These are phyloP conservation scores for Microplitis demolitor DNA, from an alignment of 1,140 invertebrate genomes.

Conservation along the genomic window DNA sequence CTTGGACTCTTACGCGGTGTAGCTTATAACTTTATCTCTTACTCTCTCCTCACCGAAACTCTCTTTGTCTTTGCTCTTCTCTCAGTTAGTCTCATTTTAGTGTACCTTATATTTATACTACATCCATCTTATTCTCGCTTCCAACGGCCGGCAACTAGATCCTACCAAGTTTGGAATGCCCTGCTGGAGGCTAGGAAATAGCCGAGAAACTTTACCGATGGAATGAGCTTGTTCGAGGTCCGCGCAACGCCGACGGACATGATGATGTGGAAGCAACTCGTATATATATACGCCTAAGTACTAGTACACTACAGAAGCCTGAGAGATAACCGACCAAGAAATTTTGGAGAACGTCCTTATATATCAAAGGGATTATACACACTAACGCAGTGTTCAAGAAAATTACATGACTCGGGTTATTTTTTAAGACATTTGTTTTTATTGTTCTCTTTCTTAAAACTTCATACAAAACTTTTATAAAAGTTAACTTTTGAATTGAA, in stretches of 20 bases:
- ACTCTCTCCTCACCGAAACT: not conserved
- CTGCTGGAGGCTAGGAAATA: constrained; percentile 3
- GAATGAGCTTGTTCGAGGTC: constrained; percentile 4
- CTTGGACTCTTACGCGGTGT: not conserved
- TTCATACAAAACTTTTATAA: not conserved
- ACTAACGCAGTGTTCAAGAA: not conserved
- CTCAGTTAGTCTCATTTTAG: not conserved
- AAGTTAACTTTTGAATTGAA: no score
- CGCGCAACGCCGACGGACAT: constrained; percentile 1
- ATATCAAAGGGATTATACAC: no score
- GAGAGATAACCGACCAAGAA: not conserved
- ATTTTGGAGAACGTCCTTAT: not conserved
- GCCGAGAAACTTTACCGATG: constrained; percentile 1
- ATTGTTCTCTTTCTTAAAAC: not conserved
- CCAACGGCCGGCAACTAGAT: not conserved
- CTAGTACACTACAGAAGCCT: not conserved
- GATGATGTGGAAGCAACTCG: constrained; percentile 3
- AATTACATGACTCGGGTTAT: not conserved
- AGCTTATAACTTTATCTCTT: no score
- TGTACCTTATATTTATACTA: not conserved
- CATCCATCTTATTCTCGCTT: not conserved
- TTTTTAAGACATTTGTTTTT: not conserved
- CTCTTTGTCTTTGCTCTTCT: not conserved
- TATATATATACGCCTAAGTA: not conserved
- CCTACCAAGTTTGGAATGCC: constrained; percentile 5